phyloP scores from a whole-genome alignment of 2,797 vertebrate species.

The Myioborus miniatus region DNA sequence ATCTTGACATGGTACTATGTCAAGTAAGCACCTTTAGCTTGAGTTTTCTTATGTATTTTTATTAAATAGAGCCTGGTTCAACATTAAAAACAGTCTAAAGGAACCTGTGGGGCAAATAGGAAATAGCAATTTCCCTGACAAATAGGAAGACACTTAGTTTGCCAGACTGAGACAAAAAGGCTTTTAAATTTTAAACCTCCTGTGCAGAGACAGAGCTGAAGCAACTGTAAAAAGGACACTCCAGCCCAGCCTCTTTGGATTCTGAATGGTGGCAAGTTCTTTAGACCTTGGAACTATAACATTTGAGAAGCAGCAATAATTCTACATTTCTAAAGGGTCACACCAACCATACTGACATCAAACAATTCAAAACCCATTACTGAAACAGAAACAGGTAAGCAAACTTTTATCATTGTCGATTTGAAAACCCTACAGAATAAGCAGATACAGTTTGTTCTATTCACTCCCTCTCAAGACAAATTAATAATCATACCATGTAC shows the following conservation, averaged over 20 bases:
- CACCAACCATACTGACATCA: neutral
- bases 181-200: neutral
- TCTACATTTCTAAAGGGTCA: neutral
- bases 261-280: neutral
- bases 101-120: neutral
- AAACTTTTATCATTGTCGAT: neutral
- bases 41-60: neutral
- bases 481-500: neutral
- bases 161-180: neutral
- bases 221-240: neutral
- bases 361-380: neutral
- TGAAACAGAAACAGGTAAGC: accelerated
- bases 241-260: neutral
- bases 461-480: neutral
- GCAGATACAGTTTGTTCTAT: neutral
- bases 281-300: neutral
- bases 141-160: neutral
- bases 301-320: neutral
- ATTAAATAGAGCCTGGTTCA: neutral
- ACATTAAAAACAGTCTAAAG: neutral
- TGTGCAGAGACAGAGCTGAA: neutral
- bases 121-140: neutral
- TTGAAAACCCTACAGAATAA: neutral
- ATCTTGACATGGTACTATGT: neutral
- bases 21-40: neutral